Conservation (phyloP, 2,888 invertebrate genomes). For the Drosophila buzzatii region DNA sequence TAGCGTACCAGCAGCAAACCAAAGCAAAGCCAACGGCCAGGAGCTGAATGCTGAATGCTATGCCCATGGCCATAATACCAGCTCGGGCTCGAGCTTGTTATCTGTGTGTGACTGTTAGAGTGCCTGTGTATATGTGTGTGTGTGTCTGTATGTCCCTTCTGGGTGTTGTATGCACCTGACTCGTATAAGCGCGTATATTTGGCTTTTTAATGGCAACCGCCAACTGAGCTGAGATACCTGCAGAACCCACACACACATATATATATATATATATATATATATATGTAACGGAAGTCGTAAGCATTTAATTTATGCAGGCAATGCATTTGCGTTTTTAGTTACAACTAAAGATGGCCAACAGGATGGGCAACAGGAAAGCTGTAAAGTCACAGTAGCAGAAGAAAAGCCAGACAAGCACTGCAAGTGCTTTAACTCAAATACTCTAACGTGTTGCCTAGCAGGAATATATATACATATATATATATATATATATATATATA, state of each 20-base stretch:
- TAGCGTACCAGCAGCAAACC: conserved; percentile 62
- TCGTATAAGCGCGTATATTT: conserved; percentile 56
- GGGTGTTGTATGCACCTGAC: conserved; percentile 40
- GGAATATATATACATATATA: neutral
- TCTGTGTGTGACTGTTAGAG: conserved; percentile 3
- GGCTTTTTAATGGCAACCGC: conserved; percentile 66
- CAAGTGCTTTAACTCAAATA: neutral
- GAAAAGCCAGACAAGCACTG: neutral
- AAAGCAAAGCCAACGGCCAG: conserved; percentile 10
- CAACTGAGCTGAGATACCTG: conserved; percentile 25
- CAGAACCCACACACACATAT: conserved; percentile 6
- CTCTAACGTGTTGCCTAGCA: too few relatives aligned
- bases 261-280: too few relatives aligned
- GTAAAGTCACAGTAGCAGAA: neutral
- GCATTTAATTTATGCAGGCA: conserved; percentile 77
- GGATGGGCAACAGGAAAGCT: conserved; percentile 19
- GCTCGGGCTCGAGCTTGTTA: conserved; percentile 8
- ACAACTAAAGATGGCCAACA: conserved; percentile 59
- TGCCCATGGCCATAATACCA: conserved; percentile 40
- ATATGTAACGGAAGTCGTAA: conserved; percentile 69
- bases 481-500: too few relatives aligned
- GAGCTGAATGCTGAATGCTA: conserved; percentile 22
- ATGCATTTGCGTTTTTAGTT: conserved; percentile 74
- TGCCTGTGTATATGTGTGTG: conserved; percentile 1
- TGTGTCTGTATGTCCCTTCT: conserved; percentile 23